These are phyloP conservation scores for Arvicanthis niloticus DNA, from an alignment of 2,113 vertebrate species.

Conservation along the genomic window DNA sequence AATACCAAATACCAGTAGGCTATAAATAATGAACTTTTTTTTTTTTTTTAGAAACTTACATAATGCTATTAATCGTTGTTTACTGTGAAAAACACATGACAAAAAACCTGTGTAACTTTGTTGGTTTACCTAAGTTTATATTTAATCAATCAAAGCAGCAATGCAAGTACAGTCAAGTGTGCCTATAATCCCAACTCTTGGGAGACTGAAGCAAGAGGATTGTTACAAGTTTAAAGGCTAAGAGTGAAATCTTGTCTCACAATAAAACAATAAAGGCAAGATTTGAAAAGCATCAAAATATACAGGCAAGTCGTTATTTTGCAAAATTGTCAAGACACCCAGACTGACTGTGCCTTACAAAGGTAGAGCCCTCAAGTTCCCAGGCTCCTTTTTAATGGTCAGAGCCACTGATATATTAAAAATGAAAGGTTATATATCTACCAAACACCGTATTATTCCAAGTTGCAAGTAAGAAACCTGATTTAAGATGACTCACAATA, in stretches of 20 bases:
- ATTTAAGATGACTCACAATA: not conserved
- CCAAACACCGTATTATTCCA: slow-evolving; percentile 13
- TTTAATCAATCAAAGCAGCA: slow-evolving; percentile 32
- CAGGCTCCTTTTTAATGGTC: not conserved
- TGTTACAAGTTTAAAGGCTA: not conserved
- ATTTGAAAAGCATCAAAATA: slow-evolving; percentile 57
- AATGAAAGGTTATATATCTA: not conserved
- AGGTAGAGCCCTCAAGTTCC: slow-evolving; percentile 11
- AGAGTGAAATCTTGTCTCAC: not conserved
- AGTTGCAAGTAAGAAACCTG: slow-evolving; percentile 14
- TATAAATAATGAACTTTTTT: slow-evolving; percentile 12
- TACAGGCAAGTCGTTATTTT: slow-evolving; percentile 36
- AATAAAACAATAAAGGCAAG: not conserved
- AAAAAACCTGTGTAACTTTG: slow-evolving; percentile 10
- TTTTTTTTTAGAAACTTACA: slow-evolving; percentile 7
- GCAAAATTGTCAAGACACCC: not conserved
- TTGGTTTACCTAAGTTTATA: slow-evolving; percentile 45
- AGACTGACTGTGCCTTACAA: slow-evolving; percentile 13
- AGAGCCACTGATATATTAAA: slow-evolving; percentile 42
- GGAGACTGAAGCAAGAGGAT: not conserved
- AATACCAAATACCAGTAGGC: slow-evolving; percentile 19
- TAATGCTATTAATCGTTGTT: slow-evolving; percentile 38
- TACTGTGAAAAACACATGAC: slow-evolving; percentile 20
- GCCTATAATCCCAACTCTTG: not conserved
- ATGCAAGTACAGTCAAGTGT: slow-evolving; percentile 1